Evolutionary conservation across 2,888 invertebrate genomes (phyloP).

Genomic region (Lasioglossum pauxillum): DNA sequence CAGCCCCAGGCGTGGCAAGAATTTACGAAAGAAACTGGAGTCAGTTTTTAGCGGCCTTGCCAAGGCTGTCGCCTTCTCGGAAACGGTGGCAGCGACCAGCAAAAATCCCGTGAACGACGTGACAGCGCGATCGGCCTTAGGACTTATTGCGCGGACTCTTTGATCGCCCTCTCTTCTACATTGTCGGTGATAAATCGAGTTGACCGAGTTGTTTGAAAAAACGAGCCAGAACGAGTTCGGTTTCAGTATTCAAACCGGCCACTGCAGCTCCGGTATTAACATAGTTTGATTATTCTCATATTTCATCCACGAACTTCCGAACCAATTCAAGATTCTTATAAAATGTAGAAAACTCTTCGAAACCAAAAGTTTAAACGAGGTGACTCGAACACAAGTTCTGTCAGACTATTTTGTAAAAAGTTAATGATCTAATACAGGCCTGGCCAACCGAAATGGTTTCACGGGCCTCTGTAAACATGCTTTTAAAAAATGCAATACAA

Average conservation of each 20-base stretch:
- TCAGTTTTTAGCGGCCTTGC: conserved; percentile 75
- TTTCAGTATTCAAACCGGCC: neutral
- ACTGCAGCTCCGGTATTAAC: neutral
- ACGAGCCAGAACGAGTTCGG: neutral
- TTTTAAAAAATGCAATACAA: no score
- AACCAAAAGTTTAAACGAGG: neutral
- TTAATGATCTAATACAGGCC: neutral
- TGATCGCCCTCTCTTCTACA: neutral
- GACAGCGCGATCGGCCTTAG: conserved; percentile 11
- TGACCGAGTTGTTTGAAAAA: neutral
- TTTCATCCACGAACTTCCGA: neutral
- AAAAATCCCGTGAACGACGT: conserved; percentile 49
- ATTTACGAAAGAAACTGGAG: conserved; percentile 73
- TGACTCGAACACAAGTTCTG: neutral
- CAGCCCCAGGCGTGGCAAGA: conserved; percentile 59
- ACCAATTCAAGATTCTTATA: neutral
- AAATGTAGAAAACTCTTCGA: neutral
- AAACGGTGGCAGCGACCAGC: conserved; percentile 58
- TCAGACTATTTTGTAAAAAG: neutral
- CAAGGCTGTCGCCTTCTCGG: conserved; percentile 76
- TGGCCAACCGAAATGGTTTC: no score
- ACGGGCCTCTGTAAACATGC: no score
- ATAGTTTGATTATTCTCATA: neutral
- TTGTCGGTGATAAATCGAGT: conserved; percentile 3
- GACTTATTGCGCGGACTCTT: conserved; percentile 12